Evolutionary conservation across 2,888 invertebrate species (phyloP), one percentile per base, ranked within the genome.

Genomic region (Acleris laterana): DNA sequence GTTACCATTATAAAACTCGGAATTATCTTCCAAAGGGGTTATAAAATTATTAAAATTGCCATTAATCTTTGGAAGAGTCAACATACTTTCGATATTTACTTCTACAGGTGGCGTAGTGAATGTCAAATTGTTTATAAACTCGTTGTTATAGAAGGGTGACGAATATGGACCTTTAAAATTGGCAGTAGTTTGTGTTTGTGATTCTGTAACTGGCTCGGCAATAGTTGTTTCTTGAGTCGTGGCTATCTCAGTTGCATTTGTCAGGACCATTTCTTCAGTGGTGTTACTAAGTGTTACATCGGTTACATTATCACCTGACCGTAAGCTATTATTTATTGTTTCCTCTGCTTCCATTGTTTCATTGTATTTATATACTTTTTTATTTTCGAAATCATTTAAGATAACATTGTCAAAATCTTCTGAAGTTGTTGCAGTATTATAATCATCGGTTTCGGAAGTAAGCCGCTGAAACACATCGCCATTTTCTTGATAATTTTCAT

Each of bases 401-500:
- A 25, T n/a, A 44, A 49, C 42, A 1, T 22, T 20, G 38, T 61
- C 32, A 20, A 50, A 63, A 49, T 52, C 56, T 28, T 68, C 59
- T 11, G 50, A 38, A 16, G 51, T 70, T 19, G 7, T 53, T 57
- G n/a, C 22, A 16, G 38, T 32, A 50, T 70, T 68, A 1, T 63
- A 61, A 59, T 70, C 59, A 17, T 75, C 55, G 64, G 75, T 77
- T 6, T 63, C 69, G n/a, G 72, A 60, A 13, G 68, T 65, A 65
- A 72, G 70, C 20, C 66, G 68, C 69, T 79, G 75, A 42, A 72
- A 50, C 28, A 62, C 72, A 22, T 69, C 73, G 42, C 68, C 72
- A 58, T 69, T 75, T 73, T 77, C 77, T 67, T 77, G 74, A 65
- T 74, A 74, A 62, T 67, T 79, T 69, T 77, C 74, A 49, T 74